Evolutionary conservation across 2,797 vertebrate genomes (phyloP).

Genomic region (Eupleurogrammus muticus): DNA sequence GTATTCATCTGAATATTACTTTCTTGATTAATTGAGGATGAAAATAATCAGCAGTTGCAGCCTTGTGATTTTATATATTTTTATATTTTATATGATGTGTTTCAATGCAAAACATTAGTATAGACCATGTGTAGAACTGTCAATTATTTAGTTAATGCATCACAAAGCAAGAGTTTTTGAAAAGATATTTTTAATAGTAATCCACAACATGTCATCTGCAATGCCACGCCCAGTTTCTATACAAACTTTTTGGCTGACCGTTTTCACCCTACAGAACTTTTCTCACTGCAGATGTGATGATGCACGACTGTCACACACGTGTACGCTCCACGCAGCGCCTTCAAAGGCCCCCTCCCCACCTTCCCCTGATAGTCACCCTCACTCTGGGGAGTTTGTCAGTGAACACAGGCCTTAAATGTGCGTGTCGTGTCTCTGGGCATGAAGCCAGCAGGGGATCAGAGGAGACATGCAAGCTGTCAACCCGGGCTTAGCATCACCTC

Average conservation of each 20-base stretch:
- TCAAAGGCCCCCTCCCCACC: slow-evolving; percentile 17
- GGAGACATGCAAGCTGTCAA: slow-evolving; percentile 59
- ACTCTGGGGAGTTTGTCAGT: slow-evolving; percentile 59
- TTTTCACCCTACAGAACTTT: slow-evolving; percentile 1
- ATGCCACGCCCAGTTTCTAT: neutral
- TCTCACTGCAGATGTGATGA: slow-evolving; percentile 1
- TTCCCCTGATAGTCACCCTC: slow-evolving; percentile 16
- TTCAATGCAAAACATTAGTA: neutral
- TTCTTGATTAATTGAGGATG: too few species aligned
- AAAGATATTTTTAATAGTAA: neutral
- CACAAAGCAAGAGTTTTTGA: neutral
- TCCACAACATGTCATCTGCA: neutral
- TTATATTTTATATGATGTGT: too few species aligned
- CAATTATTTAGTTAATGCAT: neutral
- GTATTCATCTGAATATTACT: too few species aligned
- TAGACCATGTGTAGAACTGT: neutral
- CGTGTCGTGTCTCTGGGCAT: slow-evolving; percentile 49
- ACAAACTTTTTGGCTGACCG: neutral
- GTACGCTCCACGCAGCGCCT: neutral
- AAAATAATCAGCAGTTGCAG: too few species aligned
- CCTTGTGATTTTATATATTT: too few species aligned
- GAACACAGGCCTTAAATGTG: slow-evolving; percentile 38
- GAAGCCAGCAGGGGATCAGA: slow-evolving; percentile 64
- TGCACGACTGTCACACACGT: neutral
- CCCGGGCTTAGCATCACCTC: slow-evolving; percentile 48